phyloP scores from a whole-genome alignment of 2,797 vertebrate genomes.

The Tenualosa ilisha region DNA sequence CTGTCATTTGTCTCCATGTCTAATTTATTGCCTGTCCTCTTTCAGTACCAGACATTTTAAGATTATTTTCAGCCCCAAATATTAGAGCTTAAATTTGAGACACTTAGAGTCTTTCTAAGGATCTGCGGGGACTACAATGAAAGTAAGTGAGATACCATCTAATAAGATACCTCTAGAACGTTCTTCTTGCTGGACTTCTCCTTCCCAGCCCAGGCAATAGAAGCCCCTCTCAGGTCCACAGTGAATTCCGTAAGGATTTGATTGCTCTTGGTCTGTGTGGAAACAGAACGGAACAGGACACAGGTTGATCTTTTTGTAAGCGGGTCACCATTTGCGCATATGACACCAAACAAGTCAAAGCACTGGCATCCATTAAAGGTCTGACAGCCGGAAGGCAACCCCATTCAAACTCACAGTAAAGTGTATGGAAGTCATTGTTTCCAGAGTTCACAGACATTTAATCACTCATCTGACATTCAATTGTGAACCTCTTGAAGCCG shows the following conservation, averaged over 20 bases:
- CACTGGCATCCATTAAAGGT: neutral
- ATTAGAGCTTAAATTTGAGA: no score
- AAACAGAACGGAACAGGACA: neutral
- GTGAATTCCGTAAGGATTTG: constrained; percentile 85
- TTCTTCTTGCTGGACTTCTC: constrained; percentile 97
- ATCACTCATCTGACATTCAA: neutral
- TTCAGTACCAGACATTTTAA: no score
- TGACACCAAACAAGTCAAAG: neutral
- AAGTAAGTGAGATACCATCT: neutral
- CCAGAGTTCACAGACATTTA: neutral
- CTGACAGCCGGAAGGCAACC: neutral
- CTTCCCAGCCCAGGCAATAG: constrained; percentile 81
- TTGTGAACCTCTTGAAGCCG: neutral
- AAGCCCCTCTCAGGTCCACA: constrained; percentile 83
- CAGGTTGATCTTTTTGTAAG: neutral
- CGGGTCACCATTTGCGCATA: neutral
- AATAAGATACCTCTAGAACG: constrained; percentile 84
- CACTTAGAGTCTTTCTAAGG: no score
- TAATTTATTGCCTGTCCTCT: no score
- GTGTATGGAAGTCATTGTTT: neutral
- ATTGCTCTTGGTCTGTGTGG: constrained; percentile 80
- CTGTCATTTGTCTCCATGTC: no score
- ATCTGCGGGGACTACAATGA: neutral
- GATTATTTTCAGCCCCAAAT: no score
- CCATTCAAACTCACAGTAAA: neutral